phyloP scores from a whole-genome alignment of 2,797 vertebrate species.

The Phrynocephalus forsythii region DNA sequence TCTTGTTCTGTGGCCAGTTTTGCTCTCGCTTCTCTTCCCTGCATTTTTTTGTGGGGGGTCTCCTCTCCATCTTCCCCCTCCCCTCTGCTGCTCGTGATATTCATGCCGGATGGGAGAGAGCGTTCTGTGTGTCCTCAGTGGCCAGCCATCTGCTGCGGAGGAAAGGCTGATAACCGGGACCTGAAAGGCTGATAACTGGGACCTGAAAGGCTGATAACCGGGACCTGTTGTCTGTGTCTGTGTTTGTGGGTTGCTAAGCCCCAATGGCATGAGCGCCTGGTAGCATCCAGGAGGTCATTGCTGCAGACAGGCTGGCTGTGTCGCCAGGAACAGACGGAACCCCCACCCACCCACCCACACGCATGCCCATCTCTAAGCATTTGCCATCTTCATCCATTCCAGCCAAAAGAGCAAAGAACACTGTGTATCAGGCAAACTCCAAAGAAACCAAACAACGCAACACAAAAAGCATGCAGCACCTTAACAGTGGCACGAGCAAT shows the following conservation, averaged over 20 bases:
- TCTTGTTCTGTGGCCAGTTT: slow-evolving; percentile 62
- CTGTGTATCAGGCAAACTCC: too few species aligned
- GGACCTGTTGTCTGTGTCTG: slow-evolving; percentile 38
- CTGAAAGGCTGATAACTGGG: slow-evolving; percentile 15
- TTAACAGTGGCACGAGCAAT: too few species aligned
- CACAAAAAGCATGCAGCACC: too few species aligned
- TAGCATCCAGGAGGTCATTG: slow-evolving; percentile 42
- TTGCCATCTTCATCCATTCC: too few species aligned
- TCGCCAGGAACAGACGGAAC: not conserved
- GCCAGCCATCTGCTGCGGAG: slow-evolving; percentile 44
- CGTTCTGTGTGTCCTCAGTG: slow-evolving; percentile 65
- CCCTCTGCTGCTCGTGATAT: slow-evolving; percentile 51
- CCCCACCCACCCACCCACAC: too few species aligned
- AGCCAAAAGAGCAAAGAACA: too few species aligned
- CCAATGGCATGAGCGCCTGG: slow-evolving; percentile 27
- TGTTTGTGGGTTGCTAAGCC: slow-evolving; percentile 20
- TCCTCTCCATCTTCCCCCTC: not conserved
- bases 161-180: slow-evolving; percentile 25
- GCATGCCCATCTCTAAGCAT: too few species aligned
- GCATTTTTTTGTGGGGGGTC: not conserved
- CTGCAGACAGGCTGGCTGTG: slow-evolving; percentile 41
- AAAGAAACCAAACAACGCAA: too few species aligned
- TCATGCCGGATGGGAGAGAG: slow-evolving; percentile 42
- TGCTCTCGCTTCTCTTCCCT: slow-evolving; percentile 50
- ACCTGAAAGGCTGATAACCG: slow-evolving; percentile 7